phyloP scores from a whole-genome alignment of 1,140 invertebrate genomes.

The Drosophila parabipectinata region DNA sequence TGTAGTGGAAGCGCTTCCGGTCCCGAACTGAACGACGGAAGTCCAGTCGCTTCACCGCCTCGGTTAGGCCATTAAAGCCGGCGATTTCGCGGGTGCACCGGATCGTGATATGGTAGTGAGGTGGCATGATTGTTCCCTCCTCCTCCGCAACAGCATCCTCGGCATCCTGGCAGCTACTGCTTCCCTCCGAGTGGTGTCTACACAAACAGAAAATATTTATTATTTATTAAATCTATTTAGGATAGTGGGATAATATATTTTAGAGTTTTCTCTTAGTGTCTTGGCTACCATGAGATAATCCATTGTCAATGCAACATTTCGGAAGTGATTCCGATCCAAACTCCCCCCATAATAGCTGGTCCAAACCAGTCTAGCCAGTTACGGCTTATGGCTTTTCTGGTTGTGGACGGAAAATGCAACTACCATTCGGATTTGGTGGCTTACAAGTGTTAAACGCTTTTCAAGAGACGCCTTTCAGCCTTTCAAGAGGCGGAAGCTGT shows the following conservation, averaged over 20 bases:
- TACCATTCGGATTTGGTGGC: constrained; percentile 31
- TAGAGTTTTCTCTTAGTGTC: constrained; percentile 1
- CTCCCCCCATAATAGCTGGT: constrained; percentile 13
- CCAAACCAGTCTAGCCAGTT: constrained; percentile 40
- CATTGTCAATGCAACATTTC: constrained; percentile 57
- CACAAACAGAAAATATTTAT: constrained; percentile 9
- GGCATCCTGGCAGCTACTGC: constrained; percentile 55
- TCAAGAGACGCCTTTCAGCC: constrained; percentile 44
- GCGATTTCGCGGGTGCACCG: constrained; percentile 97
- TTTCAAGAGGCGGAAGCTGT: constrained; percentile 59
- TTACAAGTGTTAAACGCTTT: constrained; percentile 59
- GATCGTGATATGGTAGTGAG: constrained; percentile 96
- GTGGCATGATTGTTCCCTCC: constrained; percentile 86
- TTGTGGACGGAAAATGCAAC: constrained; percentile 11
- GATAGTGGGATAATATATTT: background rate
- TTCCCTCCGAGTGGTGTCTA: constrained; percentile 73
- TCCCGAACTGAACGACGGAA: constrained; percentile 97
- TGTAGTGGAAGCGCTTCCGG: constrained; percentile 97
- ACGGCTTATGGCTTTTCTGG: constrained; percentile 9
- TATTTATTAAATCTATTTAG: background rate
- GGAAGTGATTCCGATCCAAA: constrained; percentile 34
- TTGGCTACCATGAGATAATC: constrained; percentile 9
- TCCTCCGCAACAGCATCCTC: constrained; percentile 40
- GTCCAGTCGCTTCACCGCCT: constrained; percentile 96
- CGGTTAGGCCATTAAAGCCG: constrained; percentile 96